phyloP scores from a whole-genome alignment of 2,113 vertebrate genomes.

The Bolborhynchus lineola region DNA sequence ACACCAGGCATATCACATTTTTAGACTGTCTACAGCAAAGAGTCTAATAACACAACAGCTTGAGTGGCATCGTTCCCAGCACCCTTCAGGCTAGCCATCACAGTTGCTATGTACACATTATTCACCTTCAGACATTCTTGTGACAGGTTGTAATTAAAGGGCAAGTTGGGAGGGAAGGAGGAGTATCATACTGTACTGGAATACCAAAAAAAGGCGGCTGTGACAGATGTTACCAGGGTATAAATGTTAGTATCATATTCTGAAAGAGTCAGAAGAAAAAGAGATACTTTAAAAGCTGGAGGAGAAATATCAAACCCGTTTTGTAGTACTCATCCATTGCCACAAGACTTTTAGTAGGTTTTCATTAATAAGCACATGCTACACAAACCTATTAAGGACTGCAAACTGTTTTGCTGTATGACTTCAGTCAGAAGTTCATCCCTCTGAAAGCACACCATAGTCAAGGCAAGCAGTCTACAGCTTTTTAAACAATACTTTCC shows the following conservation, averaged over 20 bases:
- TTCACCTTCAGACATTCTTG: constrained; percentile 30
- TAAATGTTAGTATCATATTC: neutral
- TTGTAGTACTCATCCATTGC: neutral
- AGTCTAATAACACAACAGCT: constrained; percentile 3
- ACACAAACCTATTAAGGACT: neutral
- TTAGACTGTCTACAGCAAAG: constrained; percentile 13
- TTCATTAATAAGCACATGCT: neutral
- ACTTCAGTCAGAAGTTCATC: neutral
- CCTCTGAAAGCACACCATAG: neutral
- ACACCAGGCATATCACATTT: neutral
- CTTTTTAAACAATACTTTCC: neutral
- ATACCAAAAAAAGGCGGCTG: neutral
- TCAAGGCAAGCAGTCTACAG: neutral
- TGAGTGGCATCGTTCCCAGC: neutral
- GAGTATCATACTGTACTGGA: neutral
- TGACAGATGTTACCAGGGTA: neutral
- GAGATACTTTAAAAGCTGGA: neutral
- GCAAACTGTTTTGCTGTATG: neutral
- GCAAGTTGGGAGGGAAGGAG: neutral
- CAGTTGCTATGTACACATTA: constrained; percentile 7
- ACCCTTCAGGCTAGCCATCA: neutral
- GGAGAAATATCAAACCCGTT: neutral
- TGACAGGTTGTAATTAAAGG: constrained; percentile 51
- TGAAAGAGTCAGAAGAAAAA: neutral
- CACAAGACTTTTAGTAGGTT: neutral